Evolutionary conservation across 2,888 invertebrate genomes (phyloP).

Genomic region (Drosophila antonietae): DNA sequence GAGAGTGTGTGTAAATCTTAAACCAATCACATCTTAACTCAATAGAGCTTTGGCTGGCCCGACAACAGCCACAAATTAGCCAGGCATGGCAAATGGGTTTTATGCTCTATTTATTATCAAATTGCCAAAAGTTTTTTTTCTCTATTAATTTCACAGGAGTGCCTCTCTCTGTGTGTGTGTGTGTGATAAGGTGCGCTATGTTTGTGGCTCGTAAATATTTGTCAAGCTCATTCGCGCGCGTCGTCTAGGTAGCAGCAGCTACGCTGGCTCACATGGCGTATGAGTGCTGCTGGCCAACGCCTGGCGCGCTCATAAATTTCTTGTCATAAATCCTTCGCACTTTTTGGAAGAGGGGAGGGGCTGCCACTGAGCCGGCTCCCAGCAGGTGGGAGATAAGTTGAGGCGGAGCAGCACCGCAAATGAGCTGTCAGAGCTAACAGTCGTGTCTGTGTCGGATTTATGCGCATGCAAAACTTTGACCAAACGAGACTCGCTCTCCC

Average conservation of each 20-base stretch:
- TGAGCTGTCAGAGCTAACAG: conserved; percentile 62
- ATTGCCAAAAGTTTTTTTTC: conserved; percentile 50
- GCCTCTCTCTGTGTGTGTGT: conserved; percentile 5
- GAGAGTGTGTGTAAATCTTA: neutral
- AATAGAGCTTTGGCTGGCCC: conserved; percentile 8
- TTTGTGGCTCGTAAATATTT: conserved; percentile 63
- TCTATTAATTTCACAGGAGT: conserved; percentile 42
- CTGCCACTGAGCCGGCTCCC: conserved; percentile 9
- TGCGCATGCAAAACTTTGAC: conserved; percentile 68
- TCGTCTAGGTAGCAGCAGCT: neutral
- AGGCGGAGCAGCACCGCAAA: conserved; percentile 44
- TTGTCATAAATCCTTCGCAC: conserved; percentile 63
- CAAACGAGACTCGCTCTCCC: neutral
- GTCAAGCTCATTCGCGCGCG: conserved; percentile 54
- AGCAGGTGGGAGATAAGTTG: conserved; percentile 23
- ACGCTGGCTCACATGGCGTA: conserved; percentile 51
- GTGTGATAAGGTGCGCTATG: conserved; percentile 49
- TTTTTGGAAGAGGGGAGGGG: conserved; percentile 23
- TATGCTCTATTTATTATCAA: conserved; percentile 55
- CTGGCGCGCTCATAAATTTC: conserved; percentile 54
- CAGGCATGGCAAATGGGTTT: conserved; percentile 41
- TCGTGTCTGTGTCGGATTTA: conserved; percentile 52
- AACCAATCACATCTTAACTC: neutral
- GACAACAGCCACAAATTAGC: conserved; percentile 42
- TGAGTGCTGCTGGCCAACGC: conserved; percentile 49